These are phyloP conservation scores for Drosophila mayaguana DNA, from an alignment of 2,888 invertebrate genomes.

Conservation along the genomic window DNA sequence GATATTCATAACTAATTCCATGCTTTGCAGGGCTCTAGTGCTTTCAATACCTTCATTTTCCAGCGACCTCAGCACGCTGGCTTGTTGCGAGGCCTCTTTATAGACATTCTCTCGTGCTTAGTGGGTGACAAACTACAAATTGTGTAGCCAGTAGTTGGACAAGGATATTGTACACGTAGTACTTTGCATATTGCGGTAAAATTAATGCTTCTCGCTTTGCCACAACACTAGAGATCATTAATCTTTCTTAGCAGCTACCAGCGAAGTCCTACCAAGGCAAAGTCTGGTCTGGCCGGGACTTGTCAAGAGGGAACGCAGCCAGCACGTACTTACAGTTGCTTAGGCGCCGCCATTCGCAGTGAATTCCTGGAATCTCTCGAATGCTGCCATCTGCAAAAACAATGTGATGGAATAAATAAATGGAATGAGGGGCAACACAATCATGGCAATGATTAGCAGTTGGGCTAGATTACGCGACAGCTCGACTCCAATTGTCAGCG, in stretches of 20 bases:
- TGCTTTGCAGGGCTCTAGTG: neutral
- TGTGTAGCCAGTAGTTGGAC: conserved; percentile 27
- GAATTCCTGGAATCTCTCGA: conserved; percentile 41
- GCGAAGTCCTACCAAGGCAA: conserved; percentile 42
- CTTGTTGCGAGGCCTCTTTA: conserved; percentile 5
- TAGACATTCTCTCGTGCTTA: conserved; percentile 43
- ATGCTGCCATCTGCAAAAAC: conserved; percentile 41
- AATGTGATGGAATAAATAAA: conserved; percentile 32
- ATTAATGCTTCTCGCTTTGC: conserved; percentile 60
- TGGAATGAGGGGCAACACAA: conserved; percentile 14
- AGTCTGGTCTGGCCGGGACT: conserved; percentile 19
- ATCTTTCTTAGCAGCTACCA: conserved; percentile 64
- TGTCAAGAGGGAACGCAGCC: conserved; percentile 27
- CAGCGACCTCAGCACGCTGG: neutral
- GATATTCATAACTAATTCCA: neutral
- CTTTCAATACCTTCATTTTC: neutral
- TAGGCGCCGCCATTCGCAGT: conserved; percentile 18
- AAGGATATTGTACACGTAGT: conserved; percentile 53
- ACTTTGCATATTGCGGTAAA: conserved; percentile 66
- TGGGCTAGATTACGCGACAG: conserved; percentile 44
- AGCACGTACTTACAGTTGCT: conserved; percentile 49
- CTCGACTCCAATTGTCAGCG: conserved; percentile 30
- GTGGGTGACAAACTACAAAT: conserved; percentile 59
- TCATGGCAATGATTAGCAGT: conserved; percentile 67
- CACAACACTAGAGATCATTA: conserved; percentile 65